Conservation (phyloP, 2,888 invertebrate genomes). For the Callyntrura guangdongensis region DNA sequence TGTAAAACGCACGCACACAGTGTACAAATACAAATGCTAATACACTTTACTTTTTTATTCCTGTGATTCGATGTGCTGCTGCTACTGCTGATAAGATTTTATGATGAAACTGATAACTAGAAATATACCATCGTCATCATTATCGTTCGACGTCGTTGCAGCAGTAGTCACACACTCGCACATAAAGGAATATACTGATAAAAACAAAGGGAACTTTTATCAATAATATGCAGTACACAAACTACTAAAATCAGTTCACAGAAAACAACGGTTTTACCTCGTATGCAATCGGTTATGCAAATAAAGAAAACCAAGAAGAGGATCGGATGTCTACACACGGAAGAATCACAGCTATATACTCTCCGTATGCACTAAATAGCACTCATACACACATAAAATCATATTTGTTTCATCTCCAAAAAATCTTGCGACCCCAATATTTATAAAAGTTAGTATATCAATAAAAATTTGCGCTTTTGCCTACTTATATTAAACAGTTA, state of each 20-base stretch:
- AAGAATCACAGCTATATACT: constrained; percentile 29
- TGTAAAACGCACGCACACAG: neutral
- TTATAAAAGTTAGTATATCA: neutral
- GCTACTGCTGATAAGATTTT: constrained; percentile 54
- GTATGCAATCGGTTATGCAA: constrained; percentile 37
- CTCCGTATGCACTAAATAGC: too few species aligned
- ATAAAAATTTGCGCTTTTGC: neutral
- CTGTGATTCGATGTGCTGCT: neutral
- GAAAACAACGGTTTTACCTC: constrained; percentile 73
- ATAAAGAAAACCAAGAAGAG: constrained; percentile 1
- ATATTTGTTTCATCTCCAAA: constrained; percentile 42
- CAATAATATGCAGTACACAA: too few species aligned
- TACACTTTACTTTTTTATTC: constrained; percentile 11
- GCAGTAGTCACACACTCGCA: neutral
- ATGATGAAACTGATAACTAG: constrained; percentile 70
- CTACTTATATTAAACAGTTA: neutral
- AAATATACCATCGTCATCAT: constrained; percentile 42
- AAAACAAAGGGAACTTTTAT: constrained; percentile 46
- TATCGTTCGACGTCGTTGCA: neutral
- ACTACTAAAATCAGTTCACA: constrained; percentile 72
- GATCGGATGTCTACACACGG: constrained; percentile 36
- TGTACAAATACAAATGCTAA: constrained; percentile 11
- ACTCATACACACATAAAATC: neutral
- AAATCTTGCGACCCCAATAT: constrained; percentile 49
- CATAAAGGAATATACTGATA: constrained; percentile 46